Evolutionary conservation across 2,797 vertebrate genomes (phyloP).

Genomic region (Spinus pinus): DNA sequence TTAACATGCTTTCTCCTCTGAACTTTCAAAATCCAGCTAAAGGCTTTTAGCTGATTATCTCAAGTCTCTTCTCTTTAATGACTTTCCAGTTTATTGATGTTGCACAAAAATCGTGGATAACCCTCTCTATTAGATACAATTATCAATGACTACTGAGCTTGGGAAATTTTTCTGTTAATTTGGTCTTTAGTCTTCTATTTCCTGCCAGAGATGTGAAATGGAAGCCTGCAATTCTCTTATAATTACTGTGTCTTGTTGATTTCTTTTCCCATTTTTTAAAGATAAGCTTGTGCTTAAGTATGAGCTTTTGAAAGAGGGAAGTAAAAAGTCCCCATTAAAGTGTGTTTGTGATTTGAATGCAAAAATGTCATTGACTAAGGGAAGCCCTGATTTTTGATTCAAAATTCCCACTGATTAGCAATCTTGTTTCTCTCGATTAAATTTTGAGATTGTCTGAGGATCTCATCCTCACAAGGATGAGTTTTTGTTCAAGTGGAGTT

Average conservation of each 20-base stretch:
- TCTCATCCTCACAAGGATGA: background rate
- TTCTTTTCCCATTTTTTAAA: background rate
- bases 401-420: background rate
- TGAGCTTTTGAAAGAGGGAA: background rate
- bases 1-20: background rate
- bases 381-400: background rate
- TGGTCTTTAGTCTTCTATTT: slow-evolving; percentile 55
- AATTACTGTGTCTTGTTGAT: slow-evolving; percentile 42
- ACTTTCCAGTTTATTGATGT: slow-evolving; percentile 30
- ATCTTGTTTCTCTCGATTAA: background rate
- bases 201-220: slow-evolving; percentile 6
- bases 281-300: background rate
- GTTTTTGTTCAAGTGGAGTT: background rate
- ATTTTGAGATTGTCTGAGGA: background rate
- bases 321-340: background rate
- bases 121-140: slow-evolving; percentile 21
- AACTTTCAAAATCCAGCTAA: slow-evolving; percentile 26
- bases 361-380: background rate
- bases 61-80: slow-evolving; percentile 19
- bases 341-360: background rate
- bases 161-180: slow-evolving; percentile 51
- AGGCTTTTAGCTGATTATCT: slow-evolving; percentile 32
- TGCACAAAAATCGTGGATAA: slow-evolving; percentile 36
- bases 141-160: slow-evolving; percentile 31
- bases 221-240: slow-evolving; percentile 25